Evolutionary conservation across 35 echinoderm and acorn worm species (phyloP), one percentile per base, ranked within the genome.

Genomic region (Holothuria glaberrima): DNA sequence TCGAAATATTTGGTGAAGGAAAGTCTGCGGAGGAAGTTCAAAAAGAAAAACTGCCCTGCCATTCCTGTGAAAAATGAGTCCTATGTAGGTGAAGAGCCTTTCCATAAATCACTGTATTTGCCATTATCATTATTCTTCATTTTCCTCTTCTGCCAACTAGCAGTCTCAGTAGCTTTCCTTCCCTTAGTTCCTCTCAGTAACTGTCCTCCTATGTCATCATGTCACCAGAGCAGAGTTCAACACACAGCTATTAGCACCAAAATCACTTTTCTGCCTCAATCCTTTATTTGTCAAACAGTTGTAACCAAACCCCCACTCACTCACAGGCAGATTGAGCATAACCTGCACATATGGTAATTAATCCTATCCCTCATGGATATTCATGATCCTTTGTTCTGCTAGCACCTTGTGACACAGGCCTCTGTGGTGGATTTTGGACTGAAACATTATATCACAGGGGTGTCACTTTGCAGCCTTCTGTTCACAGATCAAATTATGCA

Each of bases 281-380:
- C 74, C 74, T 78, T 78, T 78, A 78, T 78, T 78, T 78, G 74
- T 78, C 74, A 78, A 78, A 52, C 74, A 78, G 74, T 78, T 78
- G 74, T 78, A 78, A 78, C 74, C 50, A 78, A 78, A 78, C 74
- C 74, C 50, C 74, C 50, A 78, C 41, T 78, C 50, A 78, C 74
- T 78, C 74, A 78, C 74, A 41, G 26, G 12, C 41, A 78, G 74
- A 78, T 78, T 48, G 50, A 28, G 74, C 74, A 78, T 78, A 78
- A 78, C 74, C 74, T 78, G 38, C 74, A 78, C 74, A 52, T 78
- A 78, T 78, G 74, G 74, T 78, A 78, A 78, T 78, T 78, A 78
- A 78, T 48, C 74, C 50, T 20, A 50, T 78, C n/a, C 21, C 74
- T 78, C 50, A 78, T 78, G 74, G 50, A 19, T 78, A 78, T 78